phyloP scores from a whole-genome alignment of 2,888 invertebrate genomes.

The Sussaba pulchella region DNA sequence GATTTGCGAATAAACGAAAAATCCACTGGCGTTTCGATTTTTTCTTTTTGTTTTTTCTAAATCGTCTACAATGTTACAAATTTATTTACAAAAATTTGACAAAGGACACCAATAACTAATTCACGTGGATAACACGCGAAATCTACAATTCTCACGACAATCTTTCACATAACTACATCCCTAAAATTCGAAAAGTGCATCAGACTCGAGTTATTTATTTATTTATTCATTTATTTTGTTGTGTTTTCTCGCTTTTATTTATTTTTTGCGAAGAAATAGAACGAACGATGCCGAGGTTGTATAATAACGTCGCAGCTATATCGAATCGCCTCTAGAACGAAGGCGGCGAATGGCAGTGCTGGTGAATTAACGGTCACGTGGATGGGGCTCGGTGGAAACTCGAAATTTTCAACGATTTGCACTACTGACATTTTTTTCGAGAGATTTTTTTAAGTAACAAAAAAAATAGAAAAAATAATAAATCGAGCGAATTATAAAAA shows the following conservation, averaged over 20 bases:
- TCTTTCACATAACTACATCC: constrained; percentile 19
- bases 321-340: constrained; percentile 55
- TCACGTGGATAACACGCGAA: constrained; percentile 18
- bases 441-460: no score
- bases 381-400: constrained; percentile 28
- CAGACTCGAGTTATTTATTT: constrained; percentile 46
- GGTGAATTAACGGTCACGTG: constrained; percentile 56
- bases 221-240: constrained; percentile 14
- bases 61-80: constrained; percentile 22
- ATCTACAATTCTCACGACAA: constrained; percentile 20
- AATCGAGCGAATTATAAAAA: background rate
- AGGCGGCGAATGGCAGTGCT: constrained; percentile 69
- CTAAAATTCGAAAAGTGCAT: constrained; percentile 47
- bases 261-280: constrained; percentile 35
- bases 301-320: constrained; percentile 43
- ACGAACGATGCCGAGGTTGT: constrained; percentile 41
- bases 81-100: constrained; percentile 59
- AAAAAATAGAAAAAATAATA: background rate
- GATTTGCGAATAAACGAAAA: background rate
- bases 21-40: constrained; percentile 48
- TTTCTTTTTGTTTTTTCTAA: background rate
- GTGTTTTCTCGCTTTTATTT: constrained; percentile 5
- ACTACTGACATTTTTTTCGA: constrained; percentile 8
- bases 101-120: constrained; percentile 39
- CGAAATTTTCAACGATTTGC: constrained; percentile 28